Evolutionary conservation across 2,797 vertebrate genomes (phyloP).

Genomic region (Crypturellus tataupa): DNA sequence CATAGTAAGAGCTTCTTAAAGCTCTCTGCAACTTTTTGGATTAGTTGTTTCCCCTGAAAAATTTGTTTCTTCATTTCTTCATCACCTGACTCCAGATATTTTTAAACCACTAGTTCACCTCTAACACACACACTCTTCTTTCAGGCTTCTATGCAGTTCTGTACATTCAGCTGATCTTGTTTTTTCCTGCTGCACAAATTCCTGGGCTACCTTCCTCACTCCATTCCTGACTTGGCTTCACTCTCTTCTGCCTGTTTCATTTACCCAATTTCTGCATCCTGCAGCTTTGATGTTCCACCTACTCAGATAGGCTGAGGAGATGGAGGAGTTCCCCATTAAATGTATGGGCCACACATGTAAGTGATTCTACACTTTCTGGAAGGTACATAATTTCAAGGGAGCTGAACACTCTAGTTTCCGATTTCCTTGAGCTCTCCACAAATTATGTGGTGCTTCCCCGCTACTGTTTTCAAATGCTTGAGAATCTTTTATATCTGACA

Average conservation of each 20-base stretch:
- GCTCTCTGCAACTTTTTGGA: neutral
- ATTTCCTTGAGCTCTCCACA: neutral
- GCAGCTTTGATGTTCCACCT: neutral
- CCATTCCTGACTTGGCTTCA: neutral
- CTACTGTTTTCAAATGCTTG: neutral
- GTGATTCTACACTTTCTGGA: neutral
- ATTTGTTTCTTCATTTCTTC: neutral
- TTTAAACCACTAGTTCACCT: neutral
- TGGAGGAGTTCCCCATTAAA: neutral
- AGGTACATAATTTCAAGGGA: neutral
- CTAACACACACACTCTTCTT: neutral
- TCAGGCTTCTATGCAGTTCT: neutral
- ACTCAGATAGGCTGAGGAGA: neutral
- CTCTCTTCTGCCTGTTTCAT: neutral
- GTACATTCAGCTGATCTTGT: neutral
- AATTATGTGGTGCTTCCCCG: neutral
- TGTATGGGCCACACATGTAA: accelerated
- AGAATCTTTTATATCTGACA: neutral
- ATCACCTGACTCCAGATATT: neutral
- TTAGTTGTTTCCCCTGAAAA: neutral
- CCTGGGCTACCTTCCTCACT: neutral
- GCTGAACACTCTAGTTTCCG: neutral
- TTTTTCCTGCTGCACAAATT: neutral
- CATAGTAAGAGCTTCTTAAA: neutral
- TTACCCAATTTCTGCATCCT: neutral